Evolutionary conservation across 2,113 vertebrate species (phyloP), one percentile per base, ranked within the genome.

Genomic region (Serilophus lunatus): DNA sequence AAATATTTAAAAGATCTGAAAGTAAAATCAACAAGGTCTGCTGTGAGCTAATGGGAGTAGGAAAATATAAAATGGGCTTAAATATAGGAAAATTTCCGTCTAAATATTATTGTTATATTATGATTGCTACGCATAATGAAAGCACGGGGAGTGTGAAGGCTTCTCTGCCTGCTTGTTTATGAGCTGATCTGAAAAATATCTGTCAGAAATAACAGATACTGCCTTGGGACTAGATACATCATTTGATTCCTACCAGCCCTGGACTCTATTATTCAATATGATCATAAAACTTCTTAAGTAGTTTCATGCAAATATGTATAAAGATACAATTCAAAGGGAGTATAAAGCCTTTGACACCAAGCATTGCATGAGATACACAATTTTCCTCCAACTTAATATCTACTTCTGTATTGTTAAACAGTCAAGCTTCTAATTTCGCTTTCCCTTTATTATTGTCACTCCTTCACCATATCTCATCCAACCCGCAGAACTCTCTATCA

Each of bases 391-490:
- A 40, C 14, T 23, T 69, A 72, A 31, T 69, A 85, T 35, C 36
- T 40, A 3, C 65, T 87, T 92, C 49, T 72, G 20, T 47, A 91
- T 79, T 18, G 22, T 25, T 60, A n/a, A 81, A 75, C 69, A 86
- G 40, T 75, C 44, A 82, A 65, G 51, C 45, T 92, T 92, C 57
- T 70, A 74, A 54, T 87, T 93, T 93, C 88, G 51, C n/a, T 95
- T 95, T 89, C 36, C 59, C 82, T 95, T 88, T 66, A 36, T 96
- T 96, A 65, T 85, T 91, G 56, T 85, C 72, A 59, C 13, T 88
- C 25, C 35, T 76, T 60, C n/a, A 66, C 25, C 36, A 9, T 85
- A 38, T 70, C 45, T 82, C 45, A 59, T 89, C 45, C 54, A 83
- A 65, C 42, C 14, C 59, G 66, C 57, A 81, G 53, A 50, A 51